Conservation (phyloP, 2,113 vertebrate species). For the Polypterus senegalus region DNA sequence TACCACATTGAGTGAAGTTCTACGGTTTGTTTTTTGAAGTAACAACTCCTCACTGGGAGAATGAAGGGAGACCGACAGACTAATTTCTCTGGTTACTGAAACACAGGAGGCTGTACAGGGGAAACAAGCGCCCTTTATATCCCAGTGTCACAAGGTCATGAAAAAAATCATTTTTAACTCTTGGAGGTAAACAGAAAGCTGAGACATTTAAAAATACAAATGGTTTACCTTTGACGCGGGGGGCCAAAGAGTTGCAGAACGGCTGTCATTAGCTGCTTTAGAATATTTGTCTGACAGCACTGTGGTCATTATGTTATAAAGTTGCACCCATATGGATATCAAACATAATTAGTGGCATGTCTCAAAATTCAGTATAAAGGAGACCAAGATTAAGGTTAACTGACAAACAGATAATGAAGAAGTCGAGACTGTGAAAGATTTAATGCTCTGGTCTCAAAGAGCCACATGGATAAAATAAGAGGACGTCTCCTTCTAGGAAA, state of each 20-base stretch:
- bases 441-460: too few species aligned
- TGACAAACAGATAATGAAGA: too few species aligned
- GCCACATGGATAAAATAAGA: too few species aligned
- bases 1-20: slow-evolving; percentile 36
- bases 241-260: slow-evolving; percentile 3
- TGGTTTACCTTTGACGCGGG: slow-evolving; percentile 3
- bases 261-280: not conserved
- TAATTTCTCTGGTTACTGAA: not conserved
- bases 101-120: not conserved
- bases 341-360: too few species aligned
- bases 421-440: too few species aligned
- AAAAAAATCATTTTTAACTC: slow-evolving; percentile 2
- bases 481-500: too few species aligned
- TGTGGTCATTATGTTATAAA: too few species aligned
- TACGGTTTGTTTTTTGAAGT: slow-evolving; percentile 14
- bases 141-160: slow-evolving; percentile 17
- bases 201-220: not conserved
- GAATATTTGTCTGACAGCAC: too few species aligned
- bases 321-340: too few species aligned
- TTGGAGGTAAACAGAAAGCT: too few species aligned
- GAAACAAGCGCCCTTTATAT: not conserved
- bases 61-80: slow-evolving; percentile 4
- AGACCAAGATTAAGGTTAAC: too few species aligned
- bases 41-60: slow-evolving; percentile 18
- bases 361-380: too few species aligned